Base-by-base conservation (phyloP, 2,113 vertebrate genomes). In the Otocyon megalotis region DNA sequence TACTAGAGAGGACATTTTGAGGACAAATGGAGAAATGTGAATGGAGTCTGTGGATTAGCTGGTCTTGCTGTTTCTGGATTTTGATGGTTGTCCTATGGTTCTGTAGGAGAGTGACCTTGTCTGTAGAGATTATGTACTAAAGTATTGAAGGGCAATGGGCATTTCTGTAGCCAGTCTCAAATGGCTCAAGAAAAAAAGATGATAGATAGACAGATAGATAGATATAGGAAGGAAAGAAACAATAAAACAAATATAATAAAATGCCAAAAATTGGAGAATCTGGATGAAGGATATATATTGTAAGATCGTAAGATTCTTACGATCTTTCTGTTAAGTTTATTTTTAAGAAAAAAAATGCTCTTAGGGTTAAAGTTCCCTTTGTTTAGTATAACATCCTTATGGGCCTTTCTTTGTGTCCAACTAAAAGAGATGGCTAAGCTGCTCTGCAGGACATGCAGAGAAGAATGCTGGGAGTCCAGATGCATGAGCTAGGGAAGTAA, bases 281-380 rank as follows among this genome's bases (percentile, higher is more conserved):
- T 60, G 43, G 26, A 53, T 77, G 37, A 89, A 43, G 43, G 43
- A 43, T 43, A 43, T 7, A 8, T 43, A 43, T 43, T 5, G 43
- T 43, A 43, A 43, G 43, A 43, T 43, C 5, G 43, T 43, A 43
- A 43, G 43, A 43, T 43, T 77, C 26, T 53, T 90, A 24, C 22
- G 63, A 50, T 67, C 62, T 63, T 63, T 83, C 30, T 69, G 2
- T 50, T 48, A 54, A 88, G 90, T 85, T 89, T 50, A 56, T 37
- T 85, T 85, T 77, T 63, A 82, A 87, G 11, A 88, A 91, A 87
- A 92, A 65, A 53, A 56, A 60, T 71, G 16, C 17, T 81, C 30
- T 67, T 32, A 87, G 24, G 32, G 72, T 89, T 35, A 93, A 60
- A 96, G 95, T 76, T 67, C 26, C n/a, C 30, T 93, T 76, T 43